These are phyloP conservation scores for Hydrochoerus hydrochaeris DNA, from an alignment of 2,113 vertebrate species.

Conservation along the genomic window DNA sequence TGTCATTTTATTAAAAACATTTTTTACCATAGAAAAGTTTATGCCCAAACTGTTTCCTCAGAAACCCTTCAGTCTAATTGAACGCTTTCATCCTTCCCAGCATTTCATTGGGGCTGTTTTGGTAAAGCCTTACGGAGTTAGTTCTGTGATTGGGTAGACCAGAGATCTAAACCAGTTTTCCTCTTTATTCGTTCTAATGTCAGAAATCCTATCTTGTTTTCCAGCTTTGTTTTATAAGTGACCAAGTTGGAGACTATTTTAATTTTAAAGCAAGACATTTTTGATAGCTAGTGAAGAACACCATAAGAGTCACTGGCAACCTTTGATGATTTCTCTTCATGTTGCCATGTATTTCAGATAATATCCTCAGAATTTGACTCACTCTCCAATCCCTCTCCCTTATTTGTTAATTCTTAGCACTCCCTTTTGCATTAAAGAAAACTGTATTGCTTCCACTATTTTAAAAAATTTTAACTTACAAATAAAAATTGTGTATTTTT, in stretches of 20 bases:
- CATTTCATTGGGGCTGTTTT: background rate
- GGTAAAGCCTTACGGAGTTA: background rate
- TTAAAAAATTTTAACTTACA: background rate
- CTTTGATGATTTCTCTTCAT: background rate
- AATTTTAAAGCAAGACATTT: background rate
- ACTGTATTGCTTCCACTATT: background rate
- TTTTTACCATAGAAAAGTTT: background rate
- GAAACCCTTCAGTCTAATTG: background rate
- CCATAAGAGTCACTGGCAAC: background rate
- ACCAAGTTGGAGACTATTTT: background rate
- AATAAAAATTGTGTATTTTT: background rate
- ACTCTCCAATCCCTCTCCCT: background rate
- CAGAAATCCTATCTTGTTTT: background rate
- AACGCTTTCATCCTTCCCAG: background rate
- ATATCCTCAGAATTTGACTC: background rate
- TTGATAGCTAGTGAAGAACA: background rate
- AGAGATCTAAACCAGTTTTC: background rate
- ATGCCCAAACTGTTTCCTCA: background rate
- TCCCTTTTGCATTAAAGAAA: background rate
- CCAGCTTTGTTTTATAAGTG: background rate
- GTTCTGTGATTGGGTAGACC: background rate
- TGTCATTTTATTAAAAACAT: background rate
- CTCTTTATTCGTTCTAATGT: background rate
- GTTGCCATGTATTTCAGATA: background rate
- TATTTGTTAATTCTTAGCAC: background rate